phyloP scores from a whole-genome alignment of 1,140 invertebrate species.

The Brachionus koreanus region DNA sequence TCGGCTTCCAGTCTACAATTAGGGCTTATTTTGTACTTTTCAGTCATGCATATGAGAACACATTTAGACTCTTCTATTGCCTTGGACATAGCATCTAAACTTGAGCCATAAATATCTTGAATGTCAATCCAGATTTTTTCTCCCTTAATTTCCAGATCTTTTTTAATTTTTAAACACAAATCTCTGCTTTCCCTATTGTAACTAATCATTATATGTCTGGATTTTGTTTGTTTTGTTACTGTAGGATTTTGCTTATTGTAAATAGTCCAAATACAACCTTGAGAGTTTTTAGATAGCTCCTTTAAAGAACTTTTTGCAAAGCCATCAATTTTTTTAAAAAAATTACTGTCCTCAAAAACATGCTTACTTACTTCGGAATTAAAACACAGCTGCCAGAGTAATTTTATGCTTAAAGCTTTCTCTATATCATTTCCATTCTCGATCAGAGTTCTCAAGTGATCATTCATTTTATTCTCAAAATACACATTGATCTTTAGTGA shows the following conservation, averaged over 20 bases:
- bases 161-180: conserved; percentile 1
- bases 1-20: conserved; percentile 50
- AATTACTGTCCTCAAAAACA: neutral
- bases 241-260: neutral
- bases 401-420: neutral
- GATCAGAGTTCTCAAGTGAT: neutral
- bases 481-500: neutral
- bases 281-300: neutral
- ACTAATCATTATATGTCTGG: conserved; percentile 37
- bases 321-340: neutral
- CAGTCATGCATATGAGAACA: conserved; percentile 49
- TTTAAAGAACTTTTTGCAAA: neutral
- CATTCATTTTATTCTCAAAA: neutral
- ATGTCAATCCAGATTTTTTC: conserved; percentile 28
- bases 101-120: conserved; percentile 47
- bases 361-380: neutral
- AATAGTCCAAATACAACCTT: neutral
- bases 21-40: conserved; percentile 27
- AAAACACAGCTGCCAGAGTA: conserved; percentile 4
- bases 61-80: conserved; percentile 55
- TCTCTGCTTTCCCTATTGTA: neutral
- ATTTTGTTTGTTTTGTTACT: neutral
- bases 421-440: conserved; percentile 7
- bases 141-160: neutral
- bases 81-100: conserved; percentile 56